phyloP scores from a whole-genome alignment of 2,888 invertebrate species.

The Lumbricus terrestris region DNA sequence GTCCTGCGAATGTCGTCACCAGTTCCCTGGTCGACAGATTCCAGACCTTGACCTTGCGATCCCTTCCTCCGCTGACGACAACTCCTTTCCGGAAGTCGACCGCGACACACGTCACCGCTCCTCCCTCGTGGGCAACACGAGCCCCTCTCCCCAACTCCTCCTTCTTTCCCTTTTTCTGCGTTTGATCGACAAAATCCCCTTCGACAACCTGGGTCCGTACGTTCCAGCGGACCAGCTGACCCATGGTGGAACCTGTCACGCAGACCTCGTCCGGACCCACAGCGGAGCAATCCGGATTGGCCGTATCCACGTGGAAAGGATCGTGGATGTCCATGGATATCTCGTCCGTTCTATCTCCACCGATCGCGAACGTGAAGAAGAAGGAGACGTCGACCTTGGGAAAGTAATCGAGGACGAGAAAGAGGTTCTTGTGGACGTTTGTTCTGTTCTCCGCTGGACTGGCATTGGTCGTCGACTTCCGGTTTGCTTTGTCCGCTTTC shows the following conservation, averaged over 20 bases:
- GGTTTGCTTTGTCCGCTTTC: neutral
- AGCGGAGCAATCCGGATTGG: slow-evolving; percentile 27
- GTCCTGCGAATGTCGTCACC: slow-evolving; percentile 17
- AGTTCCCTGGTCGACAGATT: slow-evolving; percentile 20
- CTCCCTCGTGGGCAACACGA: slow-evolving; percentile 28
- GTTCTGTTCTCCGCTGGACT: neutral
- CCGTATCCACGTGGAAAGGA: slow-evolving; percentile 34
- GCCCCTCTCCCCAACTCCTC: too few relatives aligned
- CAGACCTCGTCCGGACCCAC: slow-evolving; percentile 21
- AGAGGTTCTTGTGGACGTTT: neutral
- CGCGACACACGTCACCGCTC: slow-evolving; percentile 32
- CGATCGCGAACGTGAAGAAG: slow-evolving; percentile 35
- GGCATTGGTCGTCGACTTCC: neutral
- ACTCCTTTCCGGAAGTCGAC: slow-evolving; percentile 14
- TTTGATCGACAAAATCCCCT: slow-evolving; percentile 23
- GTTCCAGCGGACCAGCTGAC: slow-evolving; percentile 32
- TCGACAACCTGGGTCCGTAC: slow-evolving; percentile 20
- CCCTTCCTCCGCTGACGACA: slow-evolving; percentile 30
- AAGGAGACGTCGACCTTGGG: slow-evolving; percentile 29
- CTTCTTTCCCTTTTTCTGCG: neutral
- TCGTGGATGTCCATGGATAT: slow-evolving; percentile 36
- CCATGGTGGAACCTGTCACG: slow-evolving; percentile 30
- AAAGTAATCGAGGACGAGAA: slow-evolving; percentile 34
- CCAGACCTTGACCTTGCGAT: slow-evolving; percentile 33
- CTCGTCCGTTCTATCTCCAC: slow-evolving; percentile 7